Conservation (phyloP, 2,113 vertebrate species). For the Corvus hawaiiensis region DNA sequence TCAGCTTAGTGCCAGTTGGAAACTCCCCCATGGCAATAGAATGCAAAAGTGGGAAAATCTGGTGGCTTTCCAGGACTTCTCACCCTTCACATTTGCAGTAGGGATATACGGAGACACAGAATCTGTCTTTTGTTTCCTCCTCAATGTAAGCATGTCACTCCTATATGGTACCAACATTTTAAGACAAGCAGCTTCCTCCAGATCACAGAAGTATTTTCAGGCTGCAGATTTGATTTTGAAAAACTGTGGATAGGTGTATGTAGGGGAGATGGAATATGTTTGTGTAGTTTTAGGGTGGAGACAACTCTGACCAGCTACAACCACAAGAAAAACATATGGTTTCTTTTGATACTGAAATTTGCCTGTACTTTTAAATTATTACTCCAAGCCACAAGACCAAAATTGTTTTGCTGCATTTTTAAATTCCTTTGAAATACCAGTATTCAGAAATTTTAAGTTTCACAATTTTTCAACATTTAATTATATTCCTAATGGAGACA, state of each 20-base stretch:
- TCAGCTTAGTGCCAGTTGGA: not conserved
- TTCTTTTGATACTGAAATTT: not conserved
- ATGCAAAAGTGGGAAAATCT: not conserved
- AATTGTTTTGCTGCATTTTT: not conserved
- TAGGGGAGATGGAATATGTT: not conserved
- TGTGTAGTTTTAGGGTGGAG: not conserved
- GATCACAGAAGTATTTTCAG: not conserved
- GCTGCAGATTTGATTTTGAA: not conserved
- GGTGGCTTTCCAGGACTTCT: not conserved
- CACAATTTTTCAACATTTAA: not conserved
- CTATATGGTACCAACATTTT: not conserved
- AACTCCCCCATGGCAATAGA: accelerated
- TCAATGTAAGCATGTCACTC: not conserved
- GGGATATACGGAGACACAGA: not conserved
- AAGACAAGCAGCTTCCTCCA: not conserved
- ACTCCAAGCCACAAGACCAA: not conserved
- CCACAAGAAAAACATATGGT: not conserved
- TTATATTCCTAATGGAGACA: not conserved
- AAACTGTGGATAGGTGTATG: not conserved
- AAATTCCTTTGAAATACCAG: not conserved
- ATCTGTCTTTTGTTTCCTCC: not conserved
- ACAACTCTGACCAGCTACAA: not conserved
- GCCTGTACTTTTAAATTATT: not conserved
- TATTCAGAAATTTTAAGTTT: not conserved
- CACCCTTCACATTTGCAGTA: not conserved